Conservation (phyloP, 1,140 invertebrate genomes). For the Drosophila ambigua region DNA sequence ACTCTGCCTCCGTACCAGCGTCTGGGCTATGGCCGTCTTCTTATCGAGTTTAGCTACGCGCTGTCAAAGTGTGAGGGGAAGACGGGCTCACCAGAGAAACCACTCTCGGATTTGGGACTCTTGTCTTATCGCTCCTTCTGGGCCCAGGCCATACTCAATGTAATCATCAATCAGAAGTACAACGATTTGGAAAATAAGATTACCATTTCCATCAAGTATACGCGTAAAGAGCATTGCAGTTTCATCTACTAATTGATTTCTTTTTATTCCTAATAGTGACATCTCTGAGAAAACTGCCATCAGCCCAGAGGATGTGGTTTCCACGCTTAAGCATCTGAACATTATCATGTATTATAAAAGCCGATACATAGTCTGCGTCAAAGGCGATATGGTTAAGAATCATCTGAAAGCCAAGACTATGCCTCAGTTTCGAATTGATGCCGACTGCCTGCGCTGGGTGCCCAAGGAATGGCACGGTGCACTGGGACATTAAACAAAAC, state of each 20-base stretch:
- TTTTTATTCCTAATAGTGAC: conserved; percentile 87
- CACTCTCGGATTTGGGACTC: conserved; percentile 95
- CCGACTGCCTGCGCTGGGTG: conserved; percentile 98
- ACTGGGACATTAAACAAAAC: too few relatives aligned
- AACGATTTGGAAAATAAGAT: conserved; percentile 94
- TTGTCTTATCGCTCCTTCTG: conserved; percentile 97
- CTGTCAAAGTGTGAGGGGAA: conserved; percentile 98
- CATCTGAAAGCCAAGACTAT: conserved; percentile 94
- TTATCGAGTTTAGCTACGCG: conserved; percentile 99
- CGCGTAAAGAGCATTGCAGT: background rate
- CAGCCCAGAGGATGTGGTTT: conserved; percentile 99
- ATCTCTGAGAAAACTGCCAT: conserved; percentile 99
- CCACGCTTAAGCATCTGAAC: conserved; percentile 98
- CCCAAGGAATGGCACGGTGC: conserved; percentile 95
- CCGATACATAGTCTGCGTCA: conserved; percentile 98
- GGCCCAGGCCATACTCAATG: conserved; percentile 97
- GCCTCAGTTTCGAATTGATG: conserved; percentile 95
- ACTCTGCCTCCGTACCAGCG: conserved; percentile 99
- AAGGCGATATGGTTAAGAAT: conserved; percentile 94
- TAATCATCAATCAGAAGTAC: conserved; percentile 92
- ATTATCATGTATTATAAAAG: conserved; percentile 99
- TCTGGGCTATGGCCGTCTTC: conserved; percentile 98
- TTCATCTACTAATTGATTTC: background rate
- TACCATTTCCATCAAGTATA: conserved; percentile 97
- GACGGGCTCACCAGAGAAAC: conserved; percentile 98